Evolutionary conservation across 2,888 invertebrate genomes (phyloP).

Genomic region (Rhimphoctona megacephalus): DNA sequence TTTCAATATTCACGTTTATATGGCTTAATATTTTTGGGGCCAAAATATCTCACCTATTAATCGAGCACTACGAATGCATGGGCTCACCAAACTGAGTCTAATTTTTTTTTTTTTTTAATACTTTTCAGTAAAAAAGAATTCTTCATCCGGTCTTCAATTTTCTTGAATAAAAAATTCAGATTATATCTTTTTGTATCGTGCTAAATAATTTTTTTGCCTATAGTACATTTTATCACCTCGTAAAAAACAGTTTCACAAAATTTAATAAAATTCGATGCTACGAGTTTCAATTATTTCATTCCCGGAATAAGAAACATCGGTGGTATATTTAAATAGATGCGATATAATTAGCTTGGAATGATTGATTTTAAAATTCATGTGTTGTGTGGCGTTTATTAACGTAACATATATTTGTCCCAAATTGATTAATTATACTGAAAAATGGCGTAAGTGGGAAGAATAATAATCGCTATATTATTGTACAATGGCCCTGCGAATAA

Average conservation of each 20-base stretch:
- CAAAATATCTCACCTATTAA: neutral
- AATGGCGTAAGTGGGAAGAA: neutral
- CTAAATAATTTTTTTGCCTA: too few species aligned
- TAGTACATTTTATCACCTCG: too few species aligned
- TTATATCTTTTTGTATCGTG: too few species aligned
- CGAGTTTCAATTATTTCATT: too few species aligned
- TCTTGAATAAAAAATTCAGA: neutral
- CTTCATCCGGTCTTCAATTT: neutral
- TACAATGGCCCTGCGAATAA: constrained; percentile 9
- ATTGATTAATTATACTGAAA: neutral
- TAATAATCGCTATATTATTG: neutral
- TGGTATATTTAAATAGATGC: too few species aligned
- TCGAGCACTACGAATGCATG: neutral
- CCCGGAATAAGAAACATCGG: too few species aligned
- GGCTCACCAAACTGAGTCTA: neutral
- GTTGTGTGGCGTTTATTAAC: too few species aligned
- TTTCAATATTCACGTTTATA: neutral
- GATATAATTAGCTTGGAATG: neutral
- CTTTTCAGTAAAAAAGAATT: neutral
- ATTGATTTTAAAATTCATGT: neutral
- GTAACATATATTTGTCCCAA: too few species aligned
- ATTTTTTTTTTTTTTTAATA: neutral
- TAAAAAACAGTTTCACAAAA: too few species aligned
- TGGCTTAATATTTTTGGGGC: neutral
- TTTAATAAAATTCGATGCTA: too few species aligned